Evolutionary conservation across 2,113 vertebrate genomes (phyloP).

Genomic region (Hippocampus mohnikei): DNA sequence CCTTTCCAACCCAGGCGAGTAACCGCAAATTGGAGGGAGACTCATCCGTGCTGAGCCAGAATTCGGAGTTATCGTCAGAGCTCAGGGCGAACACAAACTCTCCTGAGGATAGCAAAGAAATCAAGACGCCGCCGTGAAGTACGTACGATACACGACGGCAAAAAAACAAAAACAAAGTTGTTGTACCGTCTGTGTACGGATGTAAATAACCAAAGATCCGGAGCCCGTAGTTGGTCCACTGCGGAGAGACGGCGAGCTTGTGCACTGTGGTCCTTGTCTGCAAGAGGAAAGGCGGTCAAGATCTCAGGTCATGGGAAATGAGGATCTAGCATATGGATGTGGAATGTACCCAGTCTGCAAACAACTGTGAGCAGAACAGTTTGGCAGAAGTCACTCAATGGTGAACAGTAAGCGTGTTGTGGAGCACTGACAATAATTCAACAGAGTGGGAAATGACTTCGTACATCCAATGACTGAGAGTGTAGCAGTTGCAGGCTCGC

Average conservation of each 20-base stretch:
- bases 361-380: neutral
- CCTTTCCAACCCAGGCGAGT: slow-evolving; percentile 86
- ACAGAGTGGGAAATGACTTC: neutral
- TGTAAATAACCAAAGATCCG: slow-evolving; percentile 94
- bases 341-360: slow-evolving; percentile 37
- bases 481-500: neutral
- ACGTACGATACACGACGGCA: neutral
- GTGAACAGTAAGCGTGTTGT: neutral
- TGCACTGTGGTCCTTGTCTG: slow-evolving; percentile 82
- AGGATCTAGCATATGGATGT: slow-evolving; percentile 28
- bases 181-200: slow-evolving; percentile 78
- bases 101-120: slow-evolving; percentile 64
- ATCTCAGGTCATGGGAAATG: slow-evolving; percentile 1
- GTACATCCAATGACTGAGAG: neutral
- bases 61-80: slow-evolving; percentile 90
- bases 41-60: slow-evolving; percentile 88
- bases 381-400: slow-evolving; percentile 1
- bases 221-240: slow-evolving; percentile 89
- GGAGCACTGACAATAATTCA: neutral
- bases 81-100: slow-evolving; percentile 87
- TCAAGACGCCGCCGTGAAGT: neutral
- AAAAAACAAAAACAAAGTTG: neutral
- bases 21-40: slow-evolving; percentile 77
- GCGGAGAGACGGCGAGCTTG: slow-evolving; percentile 85
- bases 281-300: slow-evolving; percentile 2